Base-by-base conservation (phyloP, 2,113 vertebrate genomes). In the Scopus umbretta region DNA sequence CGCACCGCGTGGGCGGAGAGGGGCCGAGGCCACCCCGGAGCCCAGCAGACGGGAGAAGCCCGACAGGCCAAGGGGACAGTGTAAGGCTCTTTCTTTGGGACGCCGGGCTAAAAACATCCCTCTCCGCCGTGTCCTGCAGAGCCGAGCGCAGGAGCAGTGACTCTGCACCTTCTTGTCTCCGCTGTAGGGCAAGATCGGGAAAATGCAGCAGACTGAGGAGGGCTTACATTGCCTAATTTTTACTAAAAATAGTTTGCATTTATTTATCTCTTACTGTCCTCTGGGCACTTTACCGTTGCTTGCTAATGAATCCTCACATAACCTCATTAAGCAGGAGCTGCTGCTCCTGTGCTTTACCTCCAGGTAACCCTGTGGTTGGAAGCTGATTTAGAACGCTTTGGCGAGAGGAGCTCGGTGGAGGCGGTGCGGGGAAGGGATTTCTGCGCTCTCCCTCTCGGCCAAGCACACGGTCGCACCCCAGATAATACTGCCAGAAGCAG, bases 61-160 rank as follows among this genome's bases (percentile, higher is more conserved):
- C 6, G 3, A 3, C 34, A 16, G 70, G 70, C 25, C 36, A 25
- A 61, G 42, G 42, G 47, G 61, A 16, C 2, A 32, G 55, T 2
- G 2, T 1, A 45, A 36, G 61, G 45, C 30, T 40, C 25, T 2
- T 62, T 15, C 7, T 32, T 27, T 6, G 55, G 61, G 36, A 27
- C 3, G 10, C 32, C 1, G 8, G 47, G 72, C 21, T 75, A 9
- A 38, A 30, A 52, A 2, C 3, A 0, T 9, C 73, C 58, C 50
- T 32, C 14, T 17, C 13, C 0, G 0, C 38, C 2, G 0, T 3
- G 5, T 36, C 32, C 75, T 0, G 0, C 49, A 4, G 0, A 2
- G 49, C 9, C 14, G 3, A 26, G 82, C 1, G 2, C 1, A 0
- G 61, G 43, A 80, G 38, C 0, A 0, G 20, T 16, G 87, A 22